Base-by-base conservation (phyloP, 2,113 vertebrate genomes). In the Grammomys dolichurus region DNA sequence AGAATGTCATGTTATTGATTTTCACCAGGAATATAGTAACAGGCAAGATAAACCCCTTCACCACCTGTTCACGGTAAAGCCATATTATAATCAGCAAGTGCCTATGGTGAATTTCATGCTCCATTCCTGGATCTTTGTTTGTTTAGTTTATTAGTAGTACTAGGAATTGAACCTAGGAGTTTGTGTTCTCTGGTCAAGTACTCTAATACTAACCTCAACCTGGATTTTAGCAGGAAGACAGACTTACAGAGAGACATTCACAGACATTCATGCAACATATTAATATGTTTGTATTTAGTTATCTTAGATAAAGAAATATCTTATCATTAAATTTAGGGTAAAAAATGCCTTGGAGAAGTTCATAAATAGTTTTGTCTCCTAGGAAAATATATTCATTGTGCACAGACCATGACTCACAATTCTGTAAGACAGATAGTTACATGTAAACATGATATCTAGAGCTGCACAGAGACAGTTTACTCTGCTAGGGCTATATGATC, bases 111-210 rank as follows among this genome's bases (percentile, higher is more conserved):
- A 22, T 48, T 67, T 67, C n/a, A 86, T 14, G 48, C 67, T 67
- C 81, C 48, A 9, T 22, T 65, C 28, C 60, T 46, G 40, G 2
- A 85, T 14, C 26, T 85, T 46, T 17, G 1, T 14, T 67, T 65
- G 14, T 85, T 31, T 65, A 9, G 7, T 86, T 67, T 67, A 19
- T 86, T 67, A 67, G 28, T 46, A 51, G 63, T 54, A 48, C 46
- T 70, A 54, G 28, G 19, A 69, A 63, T 51, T 87, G 20, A 70
- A 54, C 19, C 65, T 54, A 87, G 40, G 11, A 33, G 11, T 36
- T 70, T 51, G 7, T 33, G 5, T 7, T n/a, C 3, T 0, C 7
- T 40, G 9, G 14, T 12, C 6, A n/a, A 69, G 17, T 36, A 22
- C 43, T 36, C 31, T 46, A 48, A 40, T 87, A 51, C 5, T 33